phyloP scores from a whole-genome alignment of 2,888 invertebrate species.

The Caenorhabditis becei region DNA sequence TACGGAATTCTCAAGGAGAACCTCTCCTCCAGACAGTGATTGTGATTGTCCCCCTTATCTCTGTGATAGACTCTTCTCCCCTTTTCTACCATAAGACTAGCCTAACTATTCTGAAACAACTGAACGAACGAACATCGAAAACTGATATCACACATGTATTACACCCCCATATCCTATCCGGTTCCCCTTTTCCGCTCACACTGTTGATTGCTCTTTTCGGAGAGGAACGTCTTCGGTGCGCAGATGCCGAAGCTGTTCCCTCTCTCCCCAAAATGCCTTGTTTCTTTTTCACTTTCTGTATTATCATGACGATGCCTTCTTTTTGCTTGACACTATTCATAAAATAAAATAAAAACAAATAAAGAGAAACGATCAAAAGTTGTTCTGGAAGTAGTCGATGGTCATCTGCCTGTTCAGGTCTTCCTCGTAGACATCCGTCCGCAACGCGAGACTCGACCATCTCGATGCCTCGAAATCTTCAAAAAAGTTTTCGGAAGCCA shows the following conservation, averaged over 20 bases:
- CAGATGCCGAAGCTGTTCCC: background rate
- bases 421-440: background rate
- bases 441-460: constrained; percentile 24
- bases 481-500: constrained; percentile 13
- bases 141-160: constrained; percentile 53
- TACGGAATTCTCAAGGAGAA: constrained; percentile 65
- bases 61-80: constrained; percentile 40
- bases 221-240: background rate
- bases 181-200: constrained; percentile 25
- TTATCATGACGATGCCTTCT: constrained; percentile 56
- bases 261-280: constrained; percentile 6
- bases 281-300: constrained; percentile 45
- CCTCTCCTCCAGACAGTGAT: constrained; percentile 58
- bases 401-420: constrained; percentile 27
- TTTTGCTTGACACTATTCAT: constrained; percentile 25
- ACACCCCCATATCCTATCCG: constrained; percentile 21
- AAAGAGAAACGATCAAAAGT: constrained; percentile 14
- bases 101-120: constrained; percentile 23
- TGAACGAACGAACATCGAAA: constrained; percentile 48
- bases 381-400: constrained; percentile 8
- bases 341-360: constrained; percentile 11
- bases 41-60: constrained; percentile 21
- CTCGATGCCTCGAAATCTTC: constrained; percentile 38
- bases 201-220: constrained; percentile 41
- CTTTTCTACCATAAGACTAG: background rate